Base-by-base conservation (phyloP, 1,140 invertebrate genomes). In the Eumeta japonica region DNA sequence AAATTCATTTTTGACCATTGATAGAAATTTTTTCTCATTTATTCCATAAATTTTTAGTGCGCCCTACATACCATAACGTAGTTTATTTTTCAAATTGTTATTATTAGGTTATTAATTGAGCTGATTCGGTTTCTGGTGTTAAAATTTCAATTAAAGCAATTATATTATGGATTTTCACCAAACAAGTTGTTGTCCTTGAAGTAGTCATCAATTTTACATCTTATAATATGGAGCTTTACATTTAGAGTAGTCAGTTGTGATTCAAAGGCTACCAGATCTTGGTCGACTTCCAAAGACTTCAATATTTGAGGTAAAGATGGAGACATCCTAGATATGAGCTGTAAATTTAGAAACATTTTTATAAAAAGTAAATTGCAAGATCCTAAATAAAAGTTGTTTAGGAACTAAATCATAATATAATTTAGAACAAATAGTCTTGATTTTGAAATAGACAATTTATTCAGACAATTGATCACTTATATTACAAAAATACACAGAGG, bases 321-420 rank as follows among this genome's bases (percentile, higher is more conserved):
- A 37, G 55, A 60, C 61, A 74, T 58, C 45, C 64, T 64, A 35
- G 58, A 65, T 19, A 72, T 59, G 3, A 75, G 14, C 72, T 76
- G 63, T 42, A 70, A 70, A 12, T 35, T 19, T 18, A 51, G 20
- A 17, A n/a, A n/a, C n/a, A n/a, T n/a, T n/a, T n/a, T n/a, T n/a
- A n/a, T n/a, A n/a, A n/a, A n/a, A n/a, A n/a, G n/a, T n/a, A n/a
- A n/a, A n/a, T n/a, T n/a, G n/a, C n/a, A n/a, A n/a, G n/a, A n/a
- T n/a, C n/a, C n/a, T n/a, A n/a, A n/a, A n/a, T n/a, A n/a, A n/a
- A n/a, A n/a, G n/a, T n/a, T n/a, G n/a, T n/a, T n/a, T n/a, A n/a
- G n/a, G n/a, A n/a, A n/a, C n/a, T n/a, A n/a, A n/a, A n/a, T n/a
- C n/a, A n/a, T n/a, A n/a, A n/a, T n/a, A n/a, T n/a, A n/a, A n/a